phyloP scores from a whole-genome alignment of 2,888 invertebrate genomes.

The Cabera pusaria region DNA sequence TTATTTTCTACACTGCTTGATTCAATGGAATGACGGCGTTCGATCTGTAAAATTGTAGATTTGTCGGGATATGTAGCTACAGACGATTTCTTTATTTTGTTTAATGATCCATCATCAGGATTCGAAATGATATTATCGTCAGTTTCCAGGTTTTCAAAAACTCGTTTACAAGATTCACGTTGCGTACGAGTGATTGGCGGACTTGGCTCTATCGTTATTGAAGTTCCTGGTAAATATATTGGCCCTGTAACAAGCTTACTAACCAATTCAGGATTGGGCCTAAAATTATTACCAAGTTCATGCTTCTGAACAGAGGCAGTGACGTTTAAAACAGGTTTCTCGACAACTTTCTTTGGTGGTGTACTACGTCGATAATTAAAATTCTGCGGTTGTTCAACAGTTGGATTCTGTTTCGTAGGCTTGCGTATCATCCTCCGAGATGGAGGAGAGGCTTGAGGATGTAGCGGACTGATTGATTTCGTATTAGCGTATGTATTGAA shows the following conservation, averaged over 20 bases:
- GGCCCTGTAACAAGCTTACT: background rate
- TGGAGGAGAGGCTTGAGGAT: constrained; percentile 1
- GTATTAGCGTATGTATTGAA: no score
- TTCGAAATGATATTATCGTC: background rate
- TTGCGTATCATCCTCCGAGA: constrained; percentile 2
- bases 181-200: constrained; percentile 1
- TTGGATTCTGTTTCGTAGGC: constrained; percentile 5
- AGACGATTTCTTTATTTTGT: constrained; percentile 1
- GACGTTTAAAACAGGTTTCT: background rate
- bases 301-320: background rate
- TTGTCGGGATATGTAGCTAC: constrained; percentile 1
- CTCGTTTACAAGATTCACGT: constrained; percentile 11
- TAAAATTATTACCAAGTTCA: background rate
- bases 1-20: background rate
- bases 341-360: background rate
- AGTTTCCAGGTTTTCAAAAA: constrained; percentile 13
- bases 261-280: background rate
- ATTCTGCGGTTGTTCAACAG: background rate
- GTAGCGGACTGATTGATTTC: no score
- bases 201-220: constrained; percentile 1
- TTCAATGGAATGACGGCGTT: constrained; percentile 7
- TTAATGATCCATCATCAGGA: constrained; percentile 1
- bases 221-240: background rate
- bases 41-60: background rate
- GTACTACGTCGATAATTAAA: background rate